These are phyloP conservation scores for Stenoptilia bipunctidactyla DNA, from an alignment of 2,888 invertebrate genomes.

Conservation along the genomic window DNA sequence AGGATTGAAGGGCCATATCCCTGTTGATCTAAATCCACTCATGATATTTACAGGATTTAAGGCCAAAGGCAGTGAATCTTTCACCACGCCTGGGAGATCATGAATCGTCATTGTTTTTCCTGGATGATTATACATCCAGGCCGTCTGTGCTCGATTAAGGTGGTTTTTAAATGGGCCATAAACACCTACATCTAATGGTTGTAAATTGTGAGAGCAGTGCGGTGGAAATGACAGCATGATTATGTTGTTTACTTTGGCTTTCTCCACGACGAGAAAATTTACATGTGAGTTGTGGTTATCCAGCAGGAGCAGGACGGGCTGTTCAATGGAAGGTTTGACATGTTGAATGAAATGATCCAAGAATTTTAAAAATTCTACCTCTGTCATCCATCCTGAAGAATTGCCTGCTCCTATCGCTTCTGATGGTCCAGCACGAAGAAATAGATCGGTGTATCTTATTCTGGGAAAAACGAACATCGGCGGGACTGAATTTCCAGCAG, in stretches of 20 bases:
- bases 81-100: conserved; percentile 11
- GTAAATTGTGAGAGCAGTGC: conserved; percentile 12
- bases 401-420: no score
- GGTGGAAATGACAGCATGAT: conserved; percentile 13
- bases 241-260: conserved; percentile 13
- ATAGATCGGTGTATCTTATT: no score
- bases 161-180: conserved; percentile 17
- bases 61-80: conserved; percentile 6
- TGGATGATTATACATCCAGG: conserved; percentile 11
- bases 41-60: conserved; percentile 3
- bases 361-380: no score
- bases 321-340: conserved; percentile 7
- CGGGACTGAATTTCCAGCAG: no score
- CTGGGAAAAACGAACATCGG: no score
- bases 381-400: no score
- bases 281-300: conserved; percentile 15
- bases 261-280: conserved; percentile 12
- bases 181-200: conserved; percentile 15
- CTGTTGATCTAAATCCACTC: conserved; percentile 2
- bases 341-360: conserved; percentile 16
- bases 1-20: conserved; percentile 1
- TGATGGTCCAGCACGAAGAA: no score
- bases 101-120: conserved; percentile 16
- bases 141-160: conserved; percentile 3
- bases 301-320: conserved; percentile 15